These are phyloP conservation scores for Seira musarum DNA, from an alignment of 2,888 invertebrate species.

Conservation along the genomic window DNA sequence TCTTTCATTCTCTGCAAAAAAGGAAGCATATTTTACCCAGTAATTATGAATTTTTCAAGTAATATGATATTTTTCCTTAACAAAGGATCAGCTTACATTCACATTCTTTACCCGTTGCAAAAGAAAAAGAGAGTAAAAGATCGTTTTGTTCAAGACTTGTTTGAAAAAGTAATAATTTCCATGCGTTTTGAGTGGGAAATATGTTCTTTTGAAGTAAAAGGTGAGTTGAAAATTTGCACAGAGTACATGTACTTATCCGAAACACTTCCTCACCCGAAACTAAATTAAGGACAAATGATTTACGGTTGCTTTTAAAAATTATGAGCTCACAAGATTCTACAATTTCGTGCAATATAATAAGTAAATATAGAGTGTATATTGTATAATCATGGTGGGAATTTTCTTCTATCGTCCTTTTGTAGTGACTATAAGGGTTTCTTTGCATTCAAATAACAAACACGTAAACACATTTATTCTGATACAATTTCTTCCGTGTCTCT, in stretches of 20 bases:
- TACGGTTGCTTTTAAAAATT: slow-evolving; percentile 47
- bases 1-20: background rate
- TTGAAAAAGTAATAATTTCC: no score
- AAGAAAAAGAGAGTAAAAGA: no score
- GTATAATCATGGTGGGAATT: slow-evolving; percentile 7
- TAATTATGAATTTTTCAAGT: background rate
- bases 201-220: no score
- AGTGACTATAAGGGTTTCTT: no score
- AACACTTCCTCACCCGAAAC: background rate
- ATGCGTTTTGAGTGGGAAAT: no score
- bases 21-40: background rate
- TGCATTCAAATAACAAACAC: slow-evolving; percentile 2
- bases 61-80: no score
- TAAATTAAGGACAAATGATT: slow-evolving; percentile 37
- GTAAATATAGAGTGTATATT: background rate
- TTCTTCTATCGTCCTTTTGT: no score
- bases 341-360: slow-evolving; percentile 15
- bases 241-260: no score
- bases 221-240: no score
- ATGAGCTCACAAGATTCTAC: slow-evolving; percentile 11
- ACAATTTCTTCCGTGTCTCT: background rate
- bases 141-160: no score
- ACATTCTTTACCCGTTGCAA: no score
- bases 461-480: background rate
- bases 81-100: no score